Conservation (phyloP, 2,113 vertebrate genomes). For the Neolamprologus kungweensis region DNA sequence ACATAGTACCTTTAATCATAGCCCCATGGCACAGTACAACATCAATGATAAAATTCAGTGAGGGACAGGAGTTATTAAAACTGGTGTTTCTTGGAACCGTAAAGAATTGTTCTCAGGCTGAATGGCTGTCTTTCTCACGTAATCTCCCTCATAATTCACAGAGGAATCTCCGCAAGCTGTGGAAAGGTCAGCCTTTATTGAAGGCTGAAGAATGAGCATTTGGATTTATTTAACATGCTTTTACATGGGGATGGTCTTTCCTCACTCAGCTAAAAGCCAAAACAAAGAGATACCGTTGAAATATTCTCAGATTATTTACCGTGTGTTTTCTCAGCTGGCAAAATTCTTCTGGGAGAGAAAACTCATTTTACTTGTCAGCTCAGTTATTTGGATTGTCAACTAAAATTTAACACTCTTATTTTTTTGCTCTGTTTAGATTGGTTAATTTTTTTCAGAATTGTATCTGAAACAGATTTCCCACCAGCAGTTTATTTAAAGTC, state of each 20-base stretch:
- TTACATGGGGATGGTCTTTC: not conserved
- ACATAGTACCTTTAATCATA: not conserved
- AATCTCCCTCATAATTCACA: not conserved
- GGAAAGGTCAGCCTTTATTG: not conserved
- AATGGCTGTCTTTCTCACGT: not conserved
- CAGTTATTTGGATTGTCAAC: slow-evolving; percentile 18
- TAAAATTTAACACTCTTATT: not conserved
- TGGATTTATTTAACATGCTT: slow-evolving; percentile 10
- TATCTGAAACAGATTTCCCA: not conserved
- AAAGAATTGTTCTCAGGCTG: not conserved
- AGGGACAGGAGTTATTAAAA: not conserved
- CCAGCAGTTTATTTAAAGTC: not conserved
- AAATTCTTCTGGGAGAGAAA: not conserved
- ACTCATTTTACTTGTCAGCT: slow-evolving; percentile 7
- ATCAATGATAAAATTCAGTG: not conserved
- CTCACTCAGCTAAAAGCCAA: not conserved
- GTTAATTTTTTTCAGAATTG: not conserved
- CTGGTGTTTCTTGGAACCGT: not conserved
- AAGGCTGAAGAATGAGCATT: slow-evolving; percentile 10
- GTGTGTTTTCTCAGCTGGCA: slow-evolving; percentile 29
- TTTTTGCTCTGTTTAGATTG: not conserved
- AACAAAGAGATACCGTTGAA: not conserved
- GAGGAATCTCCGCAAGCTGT: not conserved
- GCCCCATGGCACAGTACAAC: not conserved
- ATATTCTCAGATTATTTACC: not conserved